Base-by-base conservation (phyloP, 1,140 invertebrate genomes). In the Limonius californicus region DNA sequence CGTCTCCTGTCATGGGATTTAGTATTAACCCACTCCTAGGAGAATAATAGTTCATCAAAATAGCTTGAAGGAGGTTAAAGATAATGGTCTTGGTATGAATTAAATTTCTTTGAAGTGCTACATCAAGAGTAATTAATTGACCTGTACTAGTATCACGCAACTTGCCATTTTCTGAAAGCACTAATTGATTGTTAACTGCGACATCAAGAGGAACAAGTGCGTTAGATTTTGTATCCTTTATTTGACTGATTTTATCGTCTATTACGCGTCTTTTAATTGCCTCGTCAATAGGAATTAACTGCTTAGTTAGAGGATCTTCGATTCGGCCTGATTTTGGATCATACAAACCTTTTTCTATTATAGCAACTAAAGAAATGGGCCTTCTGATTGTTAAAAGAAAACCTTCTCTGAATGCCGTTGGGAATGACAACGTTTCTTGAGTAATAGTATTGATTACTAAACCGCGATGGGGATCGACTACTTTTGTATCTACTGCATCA, bases 241-340 rank as follows among this genome's bases (percentile, higher is more conserved):
- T 88, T 74, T 89, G 84, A n/a, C 89, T 90, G 64, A 91, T 90
- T 63, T 88, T 88, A 1, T 88, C 84, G 79, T 95, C 89, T 21
- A 95, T 83, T 54, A 96, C 85, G 63, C 88, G 87, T 72, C 88
- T 83, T 70, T 86, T 83, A 39, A 95, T 84, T 11, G 89, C 88
- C 72, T 92, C 89, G 65, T 86, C 80, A 14, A 95, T 76, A 64
- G 85, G 81, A 4, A 93, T 81, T 50, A 82, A 76, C 75, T 89
- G 85, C 65, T 87, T 85, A 2, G 85, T 89, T 21, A 87, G 78
- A 0, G 81, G 81, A 76, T 94, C 90, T 65, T 80, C 83, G 35
- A 94, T 86, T 71, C 83, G 86, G 14, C 89, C 89, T 16, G 82
- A 82, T 66, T 84, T 81, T 0, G 85, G 77, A 71, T 90, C 85